Evolutionary conservation across 1,140 invertebrate genomes (phyloP).

Genomic region (Leptinotarsa defecta): DNA sequence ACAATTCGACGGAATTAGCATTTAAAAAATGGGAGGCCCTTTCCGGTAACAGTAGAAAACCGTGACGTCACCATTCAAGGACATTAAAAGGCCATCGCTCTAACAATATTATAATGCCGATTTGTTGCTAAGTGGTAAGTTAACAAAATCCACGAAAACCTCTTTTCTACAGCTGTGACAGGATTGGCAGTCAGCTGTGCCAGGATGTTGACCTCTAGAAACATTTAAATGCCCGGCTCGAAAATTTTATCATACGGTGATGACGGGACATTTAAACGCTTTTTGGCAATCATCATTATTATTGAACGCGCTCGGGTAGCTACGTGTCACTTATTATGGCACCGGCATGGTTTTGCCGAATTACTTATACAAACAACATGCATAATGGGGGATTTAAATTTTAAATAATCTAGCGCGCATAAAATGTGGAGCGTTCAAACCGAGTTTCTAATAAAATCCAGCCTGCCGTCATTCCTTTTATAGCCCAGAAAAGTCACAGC

Average conservation of each 20-base stretch:
- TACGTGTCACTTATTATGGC: not conserved
- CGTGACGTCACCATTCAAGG: conserved; percentile 19
- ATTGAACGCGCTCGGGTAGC: not conserved
- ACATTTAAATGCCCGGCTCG: not conserved
- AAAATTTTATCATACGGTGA: not conserved
- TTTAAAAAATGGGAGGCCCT: conserved; percentile 19
- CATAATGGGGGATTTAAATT: conserved; percentile 25
- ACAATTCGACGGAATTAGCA: conserved; percentile 20
- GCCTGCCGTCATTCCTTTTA: not conserved
- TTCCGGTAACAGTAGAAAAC: conserved; percentile 13
- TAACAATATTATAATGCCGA: not conserved
- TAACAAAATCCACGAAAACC: conserved; percentile 14
- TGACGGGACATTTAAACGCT: not conserved
- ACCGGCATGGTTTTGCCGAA: not conserved
- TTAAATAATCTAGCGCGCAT: conserved; percentile 17
- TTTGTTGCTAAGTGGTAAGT: conserved; percentile 16
- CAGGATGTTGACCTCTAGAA: conserved; percentile 23
- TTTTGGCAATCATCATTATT: conserved; percentile 5
- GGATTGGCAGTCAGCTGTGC: conserved; percentile 24
- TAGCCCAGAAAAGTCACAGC: not conserved
- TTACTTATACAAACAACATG: not conserved
- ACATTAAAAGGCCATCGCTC: conserved; percentile 12
- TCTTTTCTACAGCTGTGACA: not conserved
- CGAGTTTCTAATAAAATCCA: conserved; percentile 11
- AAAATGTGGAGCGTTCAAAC: not conserved